Conservation (phyloP, 2,888 invertebrate genomes). For the Hymenopus coronatus region DNA sequence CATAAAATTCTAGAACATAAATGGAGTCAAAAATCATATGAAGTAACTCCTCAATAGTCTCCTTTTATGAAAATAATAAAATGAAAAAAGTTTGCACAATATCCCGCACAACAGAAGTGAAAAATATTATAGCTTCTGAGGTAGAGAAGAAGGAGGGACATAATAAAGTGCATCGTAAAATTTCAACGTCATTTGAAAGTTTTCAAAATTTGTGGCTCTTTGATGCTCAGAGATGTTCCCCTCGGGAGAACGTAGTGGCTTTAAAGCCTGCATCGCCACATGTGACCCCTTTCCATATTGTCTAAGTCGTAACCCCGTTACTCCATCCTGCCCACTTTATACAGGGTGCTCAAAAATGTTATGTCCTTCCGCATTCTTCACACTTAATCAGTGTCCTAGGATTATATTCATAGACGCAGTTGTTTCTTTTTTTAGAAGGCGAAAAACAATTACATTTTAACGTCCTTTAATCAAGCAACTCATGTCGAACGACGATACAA, state of each 20-base stretch:
- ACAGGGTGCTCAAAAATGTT: neutral
- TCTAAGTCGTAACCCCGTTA: neutral
- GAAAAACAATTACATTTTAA: too few species aligned
- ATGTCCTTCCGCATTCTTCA: too few species aligned
- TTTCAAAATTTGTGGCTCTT: neutral
- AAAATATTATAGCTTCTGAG: neutral
- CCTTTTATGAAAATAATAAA: neutral
- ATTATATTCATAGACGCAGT: too few species aligned
- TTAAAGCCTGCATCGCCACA: neutral
- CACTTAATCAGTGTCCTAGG: too few species aligned
- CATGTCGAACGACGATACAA: too few species aligned
- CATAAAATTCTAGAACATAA: neutral
- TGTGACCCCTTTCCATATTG: neutral
- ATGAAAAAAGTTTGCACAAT: neutral
- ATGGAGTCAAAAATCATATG: neutral
- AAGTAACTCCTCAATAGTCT: neutral
- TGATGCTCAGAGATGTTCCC: neutral
- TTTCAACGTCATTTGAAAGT: neutral
- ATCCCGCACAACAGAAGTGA: neutral
- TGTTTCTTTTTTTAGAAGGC: too few species aligned
- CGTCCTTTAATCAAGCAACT: too few species aligned
- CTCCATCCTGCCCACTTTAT: neutral
- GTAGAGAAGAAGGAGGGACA: neutral
- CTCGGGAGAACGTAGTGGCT: neutral
- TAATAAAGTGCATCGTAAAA: neutral